Base-by-base conservation (phyloP, 2,113 vertebrate species). In the Mastomys coucha region DNA sequence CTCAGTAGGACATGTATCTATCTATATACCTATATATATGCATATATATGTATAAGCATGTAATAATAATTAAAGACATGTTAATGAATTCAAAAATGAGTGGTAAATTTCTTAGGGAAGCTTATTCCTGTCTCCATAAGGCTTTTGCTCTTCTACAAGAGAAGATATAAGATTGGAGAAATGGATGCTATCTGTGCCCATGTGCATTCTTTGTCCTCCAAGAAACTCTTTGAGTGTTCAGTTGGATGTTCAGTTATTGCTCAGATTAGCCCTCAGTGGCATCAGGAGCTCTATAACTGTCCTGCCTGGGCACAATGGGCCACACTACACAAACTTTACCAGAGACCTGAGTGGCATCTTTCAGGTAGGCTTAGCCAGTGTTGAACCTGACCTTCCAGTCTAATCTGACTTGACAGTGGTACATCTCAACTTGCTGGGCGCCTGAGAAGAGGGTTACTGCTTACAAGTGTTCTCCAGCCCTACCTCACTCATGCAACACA, bases 171-270 rank as follows among this genome's bases (percentile, higher is more conserved):
- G 28, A n/a, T 10, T 89, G 19, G 63, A 26, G 26, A 58, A 42
- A 75, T 51, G 45, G 33, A 42, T 26, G 8, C 10, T 65, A 4
- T 51, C 42, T 2, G 14, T 53, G 26, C 17, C 70, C 8, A 20
- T 9, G 33, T 14, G 39, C 9, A 26, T 5, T 28, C 22, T 9
- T 56, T 70, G 51, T 63, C 87, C 33, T 69, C 22, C 9, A 56
- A 81, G 39, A 69, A 81, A 56, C 60, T 49, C 28, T 4, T 49
- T 14, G 14, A 11, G 42, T 60, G 31, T 16, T n/a, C 31, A 2
- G 1, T 28, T 33, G 13, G 5, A 33, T 51, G 31, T 8, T n/a
- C n/a, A 2, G 0, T 28, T n/a, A 16, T 14, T 10, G 4, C 33
- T 60, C 82, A 45, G 42, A 49, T 13, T 65, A 22, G 60, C 39